Evolutionary conservation across 2,888 invertebrate species (phyloP), one percentile per base, ranked within the genome.

Genomic region (Trichogramma dendrolimi): DNA sequence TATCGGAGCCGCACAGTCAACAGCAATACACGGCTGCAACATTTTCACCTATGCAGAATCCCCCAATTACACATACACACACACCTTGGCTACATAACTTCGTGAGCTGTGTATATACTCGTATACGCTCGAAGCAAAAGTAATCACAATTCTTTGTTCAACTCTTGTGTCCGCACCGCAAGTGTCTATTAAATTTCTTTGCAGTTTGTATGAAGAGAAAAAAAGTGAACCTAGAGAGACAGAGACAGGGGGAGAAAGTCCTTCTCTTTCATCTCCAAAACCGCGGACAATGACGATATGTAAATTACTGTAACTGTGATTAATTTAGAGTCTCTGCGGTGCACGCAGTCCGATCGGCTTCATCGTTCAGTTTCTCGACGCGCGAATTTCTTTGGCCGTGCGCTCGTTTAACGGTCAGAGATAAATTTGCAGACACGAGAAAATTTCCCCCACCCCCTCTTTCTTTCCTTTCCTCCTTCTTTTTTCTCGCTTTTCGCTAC

Each of bases 281-380:
- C 27, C 27, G 27, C 27, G 54, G 64, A 66, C 58, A 65, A 67
- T 65, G 66, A 67, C 67, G 67, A 67, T 70, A 70, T 72, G 72
- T 73, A 72, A 72, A 72, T 73, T 72, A 70, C 72, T 71, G 69
- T 70, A 71, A 70, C 73, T 73, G 73, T 73, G 73, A 73, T 73
- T 70, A 72, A 71, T 70, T 72, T 68, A 68, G 68, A 69, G 50
- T 58, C 51, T 50, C 54, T 51, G 48, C 50, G 55, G 50, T 43
- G 38, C 44, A 40, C 38, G 27, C 53, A n/a, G 58, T 60, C 58
- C 41, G 61, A 60, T 58, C 63, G 51, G 48, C 60, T 53, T 40
- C 62, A 55, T 64, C 60, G 62, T 60, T 60, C 27, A 27, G 58
- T 63, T 60, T 56, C 55, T 60, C 60, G 47, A 5, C 7, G 47